These are phyloP conservation scores for Boloria euphrosyne DNA, from an alignment of 2,888 invertebrate species.

Conservation along the genomic window DNA sequence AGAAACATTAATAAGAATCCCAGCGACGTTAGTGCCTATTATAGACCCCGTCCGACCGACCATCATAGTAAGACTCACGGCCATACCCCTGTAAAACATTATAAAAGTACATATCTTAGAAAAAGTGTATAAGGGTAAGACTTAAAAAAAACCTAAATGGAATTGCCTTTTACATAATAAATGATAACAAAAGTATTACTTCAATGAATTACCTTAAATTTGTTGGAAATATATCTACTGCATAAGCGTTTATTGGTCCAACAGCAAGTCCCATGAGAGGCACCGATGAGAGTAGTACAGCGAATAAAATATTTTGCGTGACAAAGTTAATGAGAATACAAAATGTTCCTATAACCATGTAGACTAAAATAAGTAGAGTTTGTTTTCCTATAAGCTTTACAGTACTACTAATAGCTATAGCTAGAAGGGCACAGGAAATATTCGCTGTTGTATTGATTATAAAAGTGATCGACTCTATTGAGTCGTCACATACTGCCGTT, in stretches of 20 bases:
- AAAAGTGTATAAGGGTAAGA: no score
- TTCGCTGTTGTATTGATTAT: conserved; percentile 63
- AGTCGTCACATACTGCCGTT: conserved; percentile 58
- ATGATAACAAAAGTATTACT: neutral
- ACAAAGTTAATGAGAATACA: conserved; percentile 66
- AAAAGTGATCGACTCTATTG: conserved; percentile 64
- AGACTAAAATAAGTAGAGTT: conserved; percentile 57
- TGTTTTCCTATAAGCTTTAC: conserved; percentile 72
- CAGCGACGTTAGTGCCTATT: conserved; percentile 83
- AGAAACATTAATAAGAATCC: conserved; percentile 81
- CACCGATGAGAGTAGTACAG: conserved; percentile 62
- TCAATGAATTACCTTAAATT: conserved; percentile 60
- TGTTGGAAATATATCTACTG: conserved; percentile 74
- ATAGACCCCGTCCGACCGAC: conserved; percentile 85
- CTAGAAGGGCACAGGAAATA: conserved; percentile 58
- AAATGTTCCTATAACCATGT: conserved; percentile 58
- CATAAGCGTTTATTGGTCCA: conserved; percentile 72
- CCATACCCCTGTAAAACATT: conserved; percentile 79
- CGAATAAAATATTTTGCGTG: conserved; percentile 62
- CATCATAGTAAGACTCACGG: conserved; percentile 83
- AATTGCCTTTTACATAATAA: neutral
- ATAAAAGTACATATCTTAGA: conserved; percentile 10
- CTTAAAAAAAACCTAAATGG: no score
- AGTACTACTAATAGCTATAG: conserved; percentile 58
- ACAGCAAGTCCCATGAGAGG: conserved; percentile 64